A percentile compares a stretch with the other conserved stretches of the same genome.
Conservation (phyloP, 1,140 invertebrate species). For the Cryptotermes secundus region DNA sequence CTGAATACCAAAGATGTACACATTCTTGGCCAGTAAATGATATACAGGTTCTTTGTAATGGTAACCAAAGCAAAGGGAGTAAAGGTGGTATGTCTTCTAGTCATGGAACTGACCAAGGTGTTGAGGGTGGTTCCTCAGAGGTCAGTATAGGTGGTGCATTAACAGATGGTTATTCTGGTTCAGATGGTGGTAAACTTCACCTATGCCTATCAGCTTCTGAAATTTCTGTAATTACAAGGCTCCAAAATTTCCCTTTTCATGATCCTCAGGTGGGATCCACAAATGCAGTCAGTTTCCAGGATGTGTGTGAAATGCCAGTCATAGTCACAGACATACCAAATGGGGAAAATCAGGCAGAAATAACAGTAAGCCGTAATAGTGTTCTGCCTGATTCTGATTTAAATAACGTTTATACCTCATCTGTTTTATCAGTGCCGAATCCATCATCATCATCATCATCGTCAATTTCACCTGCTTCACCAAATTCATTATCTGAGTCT, state of each 20-base stretch:
- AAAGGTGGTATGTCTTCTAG: neutral
- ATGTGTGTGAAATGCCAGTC: slow-evolving; percentile 17
- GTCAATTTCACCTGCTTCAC: slow-evolving; percentile 34
- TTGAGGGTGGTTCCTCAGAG: neutral
- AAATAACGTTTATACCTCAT: neutral
- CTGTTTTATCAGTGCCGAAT: slow-evolving; percentile 1
- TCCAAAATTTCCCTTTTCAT: neutral
- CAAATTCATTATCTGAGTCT: slow-evolving; percentile 37
- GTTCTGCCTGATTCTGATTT: neutral
- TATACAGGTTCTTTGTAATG: neutral
- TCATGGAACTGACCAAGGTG: neutral
- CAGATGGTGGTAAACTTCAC: neutral
- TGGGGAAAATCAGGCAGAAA: neutral
- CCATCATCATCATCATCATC: slow-evolving; percentile 20
- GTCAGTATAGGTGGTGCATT: too few relatives aligned
- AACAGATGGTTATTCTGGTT: neutral
- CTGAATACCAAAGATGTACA: neutral
- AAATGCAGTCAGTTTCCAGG: neutral
- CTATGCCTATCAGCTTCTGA: neutral
- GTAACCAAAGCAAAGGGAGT: neutral
- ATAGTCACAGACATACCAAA: slow-evolving; percentile 2
- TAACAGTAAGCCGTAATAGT: neutral
- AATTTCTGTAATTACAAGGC: neutral
- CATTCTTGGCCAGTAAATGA: slow-evolving; percentile 9
- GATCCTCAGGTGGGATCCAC: neutral